Percentiles rank a stretch among this genome's conserved stretches.
Conservation (phyloP, 2,888 invertebrate species). For the Drosophila aldrichi region DNA sequence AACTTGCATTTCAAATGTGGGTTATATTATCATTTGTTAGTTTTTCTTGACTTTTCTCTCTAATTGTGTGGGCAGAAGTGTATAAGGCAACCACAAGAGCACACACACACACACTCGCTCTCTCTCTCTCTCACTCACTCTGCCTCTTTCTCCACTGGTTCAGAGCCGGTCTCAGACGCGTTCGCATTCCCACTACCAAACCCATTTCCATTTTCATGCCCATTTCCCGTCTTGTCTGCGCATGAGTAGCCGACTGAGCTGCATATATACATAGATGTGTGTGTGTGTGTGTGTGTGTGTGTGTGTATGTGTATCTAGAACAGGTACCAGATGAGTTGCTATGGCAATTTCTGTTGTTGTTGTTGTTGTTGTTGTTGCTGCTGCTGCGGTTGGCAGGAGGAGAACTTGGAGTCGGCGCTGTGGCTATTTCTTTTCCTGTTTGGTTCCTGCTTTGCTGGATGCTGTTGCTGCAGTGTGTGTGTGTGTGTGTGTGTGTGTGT, state of each 20-base stretch:
- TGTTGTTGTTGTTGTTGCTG: not conserved
- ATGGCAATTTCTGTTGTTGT: slow-evolving; percentile 2
- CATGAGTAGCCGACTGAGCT: slow-evolving; percentile 58
- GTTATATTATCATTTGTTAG: not conserved
- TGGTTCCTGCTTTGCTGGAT: slow-evolving; percentile 21
- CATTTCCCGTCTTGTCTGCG: slow-evolving; percentile 36
- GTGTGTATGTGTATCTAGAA: slow-evolving; percentile 32
- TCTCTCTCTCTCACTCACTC: not conserved
- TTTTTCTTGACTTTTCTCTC: not conserved
- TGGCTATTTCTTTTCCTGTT: slow-evolving; percentile 46
- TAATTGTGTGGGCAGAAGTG: slow-evolving; percentile 2
- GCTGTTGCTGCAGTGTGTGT: slow-evolving; percentile 13
- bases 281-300: slow-evolving; percentile 5
- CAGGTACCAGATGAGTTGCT: slow-evolving; percentile 44
- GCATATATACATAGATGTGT: slow-evolving; percentile 6
- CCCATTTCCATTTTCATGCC: slow-evolving; percentile 22
- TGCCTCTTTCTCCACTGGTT: not conserved
- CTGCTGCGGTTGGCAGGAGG: slow-evolving; percentile 26
- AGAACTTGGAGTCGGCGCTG: slow-evolving; percentile 27
- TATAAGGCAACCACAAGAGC: slow-evolving; percentile 1
- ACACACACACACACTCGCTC: not conserved
- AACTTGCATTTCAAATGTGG: not conserved
- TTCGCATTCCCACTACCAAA: slow-evolving; percentile 5
- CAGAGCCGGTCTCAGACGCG: slow-evolving; percentile 11
- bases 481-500: slow-evolving; percentile 11